A percentile compares a stretch with the other conserved stretches of the same genome.
phyloP scores from a whole-genome alignment of 2,888 invertebrate genomes.

The Ectobius pallidus region DNA sequence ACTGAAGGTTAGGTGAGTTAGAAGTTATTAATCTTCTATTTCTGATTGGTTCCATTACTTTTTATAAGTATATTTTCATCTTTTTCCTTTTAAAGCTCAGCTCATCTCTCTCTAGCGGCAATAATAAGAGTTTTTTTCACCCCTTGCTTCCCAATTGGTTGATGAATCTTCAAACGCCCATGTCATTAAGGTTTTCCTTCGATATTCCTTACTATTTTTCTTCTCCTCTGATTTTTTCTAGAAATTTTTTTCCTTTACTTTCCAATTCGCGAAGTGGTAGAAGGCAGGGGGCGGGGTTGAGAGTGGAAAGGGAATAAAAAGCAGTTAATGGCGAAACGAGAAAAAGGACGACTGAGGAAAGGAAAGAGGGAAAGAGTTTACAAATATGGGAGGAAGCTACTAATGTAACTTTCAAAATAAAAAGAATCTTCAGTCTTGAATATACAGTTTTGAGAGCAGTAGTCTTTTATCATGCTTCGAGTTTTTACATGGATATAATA shows the following conservation, averaged over 20 bases:
- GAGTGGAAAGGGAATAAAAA: constrained; percentile 28
- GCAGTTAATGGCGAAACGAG: constrained; percentile 27
- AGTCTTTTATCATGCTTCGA: too few relatives aligned
- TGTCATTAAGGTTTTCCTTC: constrained; percentile 37
- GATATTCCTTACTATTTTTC: constrained; percentile 26
- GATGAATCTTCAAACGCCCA: constrained; percentile 30
- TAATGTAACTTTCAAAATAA: neutral
- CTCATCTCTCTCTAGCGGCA: constrained; percentile 21
- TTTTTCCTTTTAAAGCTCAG: neutral
- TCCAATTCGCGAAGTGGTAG: constrained; percentile 27
- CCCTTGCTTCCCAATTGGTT: constrained; percentile 34
- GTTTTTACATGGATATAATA: too few relatives aligned
- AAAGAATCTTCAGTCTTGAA: too few relatives aligned
- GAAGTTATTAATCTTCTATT: constrained; percentile 38
- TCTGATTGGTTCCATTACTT: constrained; percentile 38
- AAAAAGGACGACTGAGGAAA: constrained; percentile 21
- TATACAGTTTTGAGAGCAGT: too few relatives aligned
- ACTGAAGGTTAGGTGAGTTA: neutral
- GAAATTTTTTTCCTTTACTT: constrained; percentile 20
- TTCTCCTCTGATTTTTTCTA: neutral
- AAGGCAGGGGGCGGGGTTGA: constrained; percentile 20
- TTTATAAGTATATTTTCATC: constrained; percentile 26
- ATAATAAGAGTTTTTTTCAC: constrained; percentile 34
- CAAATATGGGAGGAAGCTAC: constrained; percentile 28
- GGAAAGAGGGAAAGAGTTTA: constrained; percentile 9